Conservation (phyloP, 2,797 vertebrate genomes). For the Sciurus vulgaris region DNA sequence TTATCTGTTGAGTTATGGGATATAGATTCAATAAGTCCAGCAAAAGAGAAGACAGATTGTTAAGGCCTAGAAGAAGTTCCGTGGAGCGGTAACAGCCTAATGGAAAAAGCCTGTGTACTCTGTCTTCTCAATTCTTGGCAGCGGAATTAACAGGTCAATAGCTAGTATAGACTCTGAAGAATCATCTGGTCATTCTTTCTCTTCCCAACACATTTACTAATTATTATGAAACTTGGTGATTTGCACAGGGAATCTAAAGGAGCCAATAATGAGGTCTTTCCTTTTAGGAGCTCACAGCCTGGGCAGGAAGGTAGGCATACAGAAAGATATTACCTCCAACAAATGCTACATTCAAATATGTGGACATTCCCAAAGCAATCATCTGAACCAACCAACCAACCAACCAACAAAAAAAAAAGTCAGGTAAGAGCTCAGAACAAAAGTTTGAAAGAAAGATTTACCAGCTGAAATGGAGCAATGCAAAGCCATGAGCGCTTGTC, state of each 20-base stretch:
- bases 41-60: background rate
- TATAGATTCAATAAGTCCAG: no score
- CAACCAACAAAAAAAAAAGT: background rate
- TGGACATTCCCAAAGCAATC: background rate
- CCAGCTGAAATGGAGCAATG: background rate
- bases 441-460: background rate
- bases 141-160: background rate
- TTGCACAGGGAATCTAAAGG: background rate
- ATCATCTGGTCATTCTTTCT: background rate
- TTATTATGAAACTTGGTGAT: background rate
- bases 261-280: background rate
- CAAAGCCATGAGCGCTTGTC: background rate
- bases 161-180: background rate
- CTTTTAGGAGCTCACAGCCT: background rate
- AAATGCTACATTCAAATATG: background rate
- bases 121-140: background rate
- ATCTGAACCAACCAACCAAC: background rate
- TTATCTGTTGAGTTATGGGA: background rate
- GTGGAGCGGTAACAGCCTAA: no score
- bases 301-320: background rate
- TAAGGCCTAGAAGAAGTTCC: background rate
- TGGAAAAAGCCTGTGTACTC: background rate
- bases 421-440: background rate
- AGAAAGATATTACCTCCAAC: background rate
- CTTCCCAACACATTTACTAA: accelerated